Conservation (phyloP, 2,113 vertebrate species). For the Protobothrops flavoviridis region DNA sequence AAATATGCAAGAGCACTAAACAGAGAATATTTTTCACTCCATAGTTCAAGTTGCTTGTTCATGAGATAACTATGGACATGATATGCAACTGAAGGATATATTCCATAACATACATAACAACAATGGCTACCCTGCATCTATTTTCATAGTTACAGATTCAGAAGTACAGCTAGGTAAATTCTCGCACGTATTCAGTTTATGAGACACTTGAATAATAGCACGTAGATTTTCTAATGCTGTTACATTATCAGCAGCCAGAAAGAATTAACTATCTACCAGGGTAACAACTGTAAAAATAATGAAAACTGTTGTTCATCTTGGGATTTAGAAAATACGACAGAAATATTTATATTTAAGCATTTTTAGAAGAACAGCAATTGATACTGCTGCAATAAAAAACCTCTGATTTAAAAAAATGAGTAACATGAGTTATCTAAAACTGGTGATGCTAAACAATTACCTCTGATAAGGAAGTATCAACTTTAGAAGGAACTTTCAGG, state of each 20-base stretch:
- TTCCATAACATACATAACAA: not conserved
- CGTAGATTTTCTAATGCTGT: not conserved
- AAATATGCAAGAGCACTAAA: not conserved
- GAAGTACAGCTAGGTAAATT: too few relatives aligned
- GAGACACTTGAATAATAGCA: not conserved
- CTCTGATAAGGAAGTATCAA: conserved; percentile 92
- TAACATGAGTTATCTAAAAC: not conserved
- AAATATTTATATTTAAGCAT: not conserved
- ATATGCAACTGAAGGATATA: not conserved
- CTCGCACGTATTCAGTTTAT: not conserved
- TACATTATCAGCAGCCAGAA: not conserved
- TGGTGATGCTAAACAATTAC: conserved; percentile 63
- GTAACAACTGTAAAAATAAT: not conserved
- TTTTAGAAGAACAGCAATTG: not conserved
- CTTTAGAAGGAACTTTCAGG: conserved; percentile 89
- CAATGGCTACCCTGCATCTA: not conserved
- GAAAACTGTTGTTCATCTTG: not conserved
- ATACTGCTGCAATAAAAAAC: not conserved
- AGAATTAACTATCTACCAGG: not conserved
- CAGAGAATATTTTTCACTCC: not conserved
- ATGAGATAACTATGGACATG: not conserved
- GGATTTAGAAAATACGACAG: not conserved
- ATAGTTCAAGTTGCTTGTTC: not conserved
- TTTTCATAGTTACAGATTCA: not conserved
- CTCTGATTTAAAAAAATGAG: not conserved